phyloP scores from a whole-genome alignment of 2,797 vertebrate species.

The Melanotaenia trifasciata region DNA sequence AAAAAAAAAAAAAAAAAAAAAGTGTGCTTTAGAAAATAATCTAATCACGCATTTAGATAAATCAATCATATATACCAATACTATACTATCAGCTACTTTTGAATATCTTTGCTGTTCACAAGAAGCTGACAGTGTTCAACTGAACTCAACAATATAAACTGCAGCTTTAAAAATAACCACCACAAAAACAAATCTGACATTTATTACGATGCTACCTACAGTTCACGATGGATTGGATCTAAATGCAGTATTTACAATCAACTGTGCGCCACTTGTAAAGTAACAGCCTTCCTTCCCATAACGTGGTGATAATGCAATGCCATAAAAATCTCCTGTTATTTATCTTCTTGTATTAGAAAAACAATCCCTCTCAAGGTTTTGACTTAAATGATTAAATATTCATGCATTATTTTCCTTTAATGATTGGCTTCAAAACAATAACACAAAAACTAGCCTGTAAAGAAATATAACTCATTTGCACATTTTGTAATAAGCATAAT shows the following conservation, averaged over 20 bases:
- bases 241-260: slow-evolving; percentile 30
- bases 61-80: slow-evolving; percentile 35
- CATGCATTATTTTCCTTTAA: slow-evolving; percentile 74
- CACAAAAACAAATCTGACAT: slow-evolving; percentile 3
- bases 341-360: slow-evolving; percentile 4
- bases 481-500: slow-evolving; percentile 82
- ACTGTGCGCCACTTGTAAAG: slow-evolving; percentile 34
- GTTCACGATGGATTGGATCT: slow-evolving; percentile 4
- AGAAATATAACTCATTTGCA: slow-evolving; percentile 74
- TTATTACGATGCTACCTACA: neutral
- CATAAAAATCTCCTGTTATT: slow-evolving; percentile 22
- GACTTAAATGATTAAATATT: slow-evolving; percentile 74
- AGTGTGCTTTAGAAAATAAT: slow-evolving; percentile 2
- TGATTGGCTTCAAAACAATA: slow-evolving; percentile 77
- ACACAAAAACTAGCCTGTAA: slow-evolving; percentile 64
- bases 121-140: slow-evolving; percentile 25
- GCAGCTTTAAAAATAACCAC: slow-evolving; percentile 32
- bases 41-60: neutral
- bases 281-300: slow-evolving; percentile 35
- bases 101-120: slow-evolving; percentile 7
- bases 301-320: slow-evolving; percentile 42
- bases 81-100: slow-evolving; percentile 29
- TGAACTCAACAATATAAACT: slow-evolving; percentile 22
- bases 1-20: slow-evolving; percentile 18
- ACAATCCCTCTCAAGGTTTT: slow-evolving; percentile 55